A percentile compares a stretch with the other conserved stretches of the same genome.
Evolutionary conservation across 2,113 vertebrate species (phyloP).

Genomic region (Strigops habroptila): DNA sequence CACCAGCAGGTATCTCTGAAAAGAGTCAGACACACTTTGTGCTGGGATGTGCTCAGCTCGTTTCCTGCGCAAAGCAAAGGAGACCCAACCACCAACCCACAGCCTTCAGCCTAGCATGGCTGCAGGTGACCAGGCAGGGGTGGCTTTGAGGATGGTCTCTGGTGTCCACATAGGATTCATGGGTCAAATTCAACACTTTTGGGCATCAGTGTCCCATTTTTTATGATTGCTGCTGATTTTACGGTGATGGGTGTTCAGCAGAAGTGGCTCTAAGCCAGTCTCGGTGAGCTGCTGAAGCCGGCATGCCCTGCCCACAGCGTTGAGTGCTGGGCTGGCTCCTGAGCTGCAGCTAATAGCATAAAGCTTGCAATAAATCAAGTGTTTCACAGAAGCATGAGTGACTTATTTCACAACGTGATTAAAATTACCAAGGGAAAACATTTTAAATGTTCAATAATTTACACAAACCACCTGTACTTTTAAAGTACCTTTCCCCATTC

Average conservation of each 20-base stretch:
- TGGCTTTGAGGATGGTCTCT: not conserved
- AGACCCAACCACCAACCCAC: not conserved
- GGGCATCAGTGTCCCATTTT: not conserved
- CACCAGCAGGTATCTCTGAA: not conserved
- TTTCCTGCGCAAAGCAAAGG: not conserved
- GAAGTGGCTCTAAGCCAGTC: not conserved
- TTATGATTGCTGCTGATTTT: not conserved
- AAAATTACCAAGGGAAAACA: conserved; percentile 49
- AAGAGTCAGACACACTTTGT: not conserved
- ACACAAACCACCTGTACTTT: conserved; percentile 29
- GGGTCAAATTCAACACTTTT: not conserved
- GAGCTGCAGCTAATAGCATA: not conserved
- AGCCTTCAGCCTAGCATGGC: not conserved
- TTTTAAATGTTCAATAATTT: conserved; percentile 39
- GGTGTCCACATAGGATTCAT: not conserved
- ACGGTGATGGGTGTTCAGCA: not conserved
- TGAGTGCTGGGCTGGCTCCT: not conserved
- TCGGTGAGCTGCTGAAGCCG: fast-evolving
- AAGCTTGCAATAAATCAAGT: conserved; percentile 43
- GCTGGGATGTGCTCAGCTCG: not conserved
- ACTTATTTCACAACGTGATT: conserved; percentile 43
- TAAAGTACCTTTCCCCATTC: conserved; percentile 8
- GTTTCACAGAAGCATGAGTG: conserved; percentile 21
- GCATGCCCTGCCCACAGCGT: not conserved
- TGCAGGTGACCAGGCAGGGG: not conserved